These are phyloP conservation scores for Atherinomorus stipes DNA, from an alignment of 2,113 vertebrate species.

Conservation along the genomic window DNA sequence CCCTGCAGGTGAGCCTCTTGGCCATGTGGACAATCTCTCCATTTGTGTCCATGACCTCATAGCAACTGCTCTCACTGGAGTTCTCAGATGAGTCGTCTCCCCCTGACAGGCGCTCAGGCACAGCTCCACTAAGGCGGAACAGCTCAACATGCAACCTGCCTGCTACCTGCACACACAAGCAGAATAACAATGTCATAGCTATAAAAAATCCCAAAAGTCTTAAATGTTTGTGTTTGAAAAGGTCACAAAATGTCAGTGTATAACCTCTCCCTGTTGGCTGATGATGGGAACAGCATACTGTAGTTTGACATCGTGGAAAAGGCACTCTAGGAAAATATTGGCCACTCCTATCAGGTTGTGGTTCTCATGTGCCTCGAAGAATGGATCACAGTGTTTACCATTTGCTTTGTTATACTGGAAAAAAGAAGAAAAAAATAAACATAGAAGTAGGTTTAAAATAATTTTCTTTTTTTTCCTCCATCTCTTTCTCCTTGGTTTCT, in stretches of 20 bases:
- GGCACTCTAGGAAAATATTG: constrained; percentile 96
- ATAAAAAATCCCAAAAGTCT: not conserved
- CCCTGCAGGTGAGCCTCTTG: constrained; percentile 94
- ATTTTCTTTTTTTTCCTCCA: not conserved
- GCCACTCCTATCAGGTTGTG: constrained; percentile 97
- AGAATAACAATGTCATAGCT: not conserved
- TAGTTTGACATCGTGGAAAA: constrained; percentile 94
- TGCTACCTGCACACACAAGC: constrained; percentile 85
- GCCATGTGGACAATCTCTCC: constrained; percentile 93
- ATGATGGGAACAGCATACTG: constrained; percentile 98
- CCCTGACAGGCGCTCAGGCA: constrained; percentile 89
- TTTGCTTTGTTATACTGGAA: constrained; percentile 84
- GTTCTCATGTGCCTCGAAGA: constrained; percentile 97
- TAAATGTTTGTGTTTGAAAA: not conserved
- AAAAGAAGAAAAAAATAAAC: not conserved
- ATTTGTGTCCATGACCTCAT: constrained; percentile 91
- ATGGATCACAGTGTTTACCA: constrained; percentile 89
- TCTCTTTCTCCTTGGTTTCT: not conserved
- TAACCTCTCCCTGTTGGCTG: constrained; percentile 99
- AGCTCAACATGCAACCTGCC: constrained; percentile 95
- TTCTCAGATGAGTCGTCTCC: constrained; percentile 97
- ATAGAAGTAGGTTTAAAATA: not conserved
- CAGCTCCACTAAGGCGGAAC: constrained; percentile 89
- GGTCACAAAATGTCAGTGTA: not conserved
- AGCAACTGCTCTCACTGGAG: constrained; percentile 94